Base-by-base conservation (phyloP, 2,888 invertebrate genomes). In the Phymatocera aterrima region DNA sequence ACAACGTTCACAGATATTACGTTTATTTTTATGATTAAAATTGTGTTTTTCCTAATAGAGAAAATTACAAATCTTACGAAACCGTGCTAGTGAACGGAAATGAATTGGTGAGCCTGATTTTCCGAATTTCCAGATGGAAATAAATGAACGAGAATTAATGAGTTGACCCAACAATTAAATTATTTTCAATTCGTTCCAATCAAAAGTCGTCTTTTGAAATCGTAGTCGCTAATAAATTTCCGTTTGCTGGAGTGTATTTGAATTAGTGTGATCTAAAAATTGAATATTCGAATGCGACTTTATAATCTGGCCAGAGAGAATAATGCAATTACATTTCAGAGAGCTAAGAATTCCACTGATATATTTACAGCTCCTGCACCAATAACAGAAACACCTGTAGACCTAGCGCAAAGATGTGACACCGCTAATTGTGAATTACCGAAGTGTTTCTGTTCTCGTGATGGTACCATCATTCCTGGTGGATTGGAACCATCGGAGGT, bases 371-470 rank as follows among this genome's bases (percentile, higher is more conserved):
- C 97, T 34, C 95, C 94, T 78, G 95, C 96, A 1, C 96, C 97
- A 0, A 92, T 94, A 74, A 97, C 97, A 1, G 97, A 97, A 89
- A 92, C 95, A 6, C 96, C 97, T 1, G 91, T 93, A 75, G 97
- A 97, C 90, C 91, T 96, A 85, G 97, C 97, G 0, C 92, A 93
- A 79, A 95, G 94, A 90, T 98, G 98, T 89, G 95, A 97, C 85
- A 91, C 93, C 0, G 91, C 93, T 0, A 93, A 94, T 80, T 98
- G 98, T 88, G 91, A 92, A 82, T 92, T 98, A 84, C 98, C 98
- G 0, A 97, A 97, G 87, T 98, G 98, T 90, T 97, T 95, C 91
- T 98, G 98, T 89, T 97, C 97, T 48, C 95, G 96, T 88, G 97
- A 98, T 91, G 98, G 98, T 48, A 97, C 97, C 3, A 89, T 94